A percentile compares a stretch with the other conserved stretches of the same genome.
These are phyloP conservation scores for Drosophila bifasciata DNA, from an alignment of 1,140 invertebrate species.

Conservation along the genomic window DNA sequence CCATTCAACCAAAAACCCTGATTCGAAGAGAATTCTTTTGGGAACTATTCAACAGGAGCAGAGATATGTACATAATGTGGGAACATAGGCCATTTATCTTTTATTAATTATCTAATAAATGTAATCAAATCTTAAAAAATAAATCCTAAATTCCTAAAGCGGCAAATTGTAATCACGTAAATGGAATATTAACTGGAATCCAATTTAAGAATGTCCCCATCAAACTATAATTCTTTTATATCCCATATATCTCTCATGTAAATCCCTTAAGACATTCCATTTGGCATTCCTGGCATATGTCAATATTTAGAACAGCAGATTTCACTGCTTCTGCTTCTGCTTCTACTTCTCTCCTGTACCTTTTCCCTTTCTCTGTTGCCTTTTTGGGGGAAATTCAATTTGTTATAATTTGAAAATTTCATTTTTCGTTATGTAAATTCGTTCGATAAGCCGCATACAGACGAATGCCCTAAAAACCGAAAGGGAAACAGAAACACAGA, in stretches of 20 bases:
- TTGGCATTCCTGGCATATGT: slow-evolving; percentile 40
- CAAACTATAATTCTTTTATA: no score
- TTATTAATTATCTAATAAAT: no score
- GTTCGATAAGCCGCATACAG: slow-evolving; percentile 57
- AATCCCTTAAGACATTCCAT: slow-evolving; percentile 25
- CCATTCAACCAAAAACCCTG: no score
- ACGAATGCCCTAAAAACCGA: slow-evolving; percentile 19
- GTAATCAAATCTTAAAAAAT: no score
- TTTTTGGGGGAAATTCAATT: slow-evolving; percentile 65
- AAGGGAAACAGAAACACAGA: slow-evolving; percentile 5
- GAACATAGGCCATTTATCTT: no score
- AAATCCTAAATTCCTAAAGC: no score
- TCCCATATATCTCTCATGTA: neutral
- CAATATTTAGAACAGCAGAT: slow-evolving; percentile 30
- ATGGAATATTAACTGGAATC: no score
- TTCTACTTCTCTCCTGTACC: neutral
- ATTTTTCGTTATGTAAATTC: slow-evolving; percentile 76
- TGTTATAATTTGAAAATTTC: slow-evolving; percentile 82
- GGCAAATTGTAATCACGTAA: no score
- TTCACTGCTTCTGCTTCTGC: neutral
- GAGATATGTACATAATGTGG: neutral
- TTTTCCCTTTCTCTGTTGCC: neutral
- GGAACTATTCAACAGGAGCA: slow-evolving; percentile 19
- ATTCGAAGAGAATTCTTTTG: no score
- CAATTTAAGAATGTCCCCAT: no score